Evolutionary conservation across 2,797 vertebrate genomes (phyloP).

Genomic region (Saxicola maurus): DNA sequence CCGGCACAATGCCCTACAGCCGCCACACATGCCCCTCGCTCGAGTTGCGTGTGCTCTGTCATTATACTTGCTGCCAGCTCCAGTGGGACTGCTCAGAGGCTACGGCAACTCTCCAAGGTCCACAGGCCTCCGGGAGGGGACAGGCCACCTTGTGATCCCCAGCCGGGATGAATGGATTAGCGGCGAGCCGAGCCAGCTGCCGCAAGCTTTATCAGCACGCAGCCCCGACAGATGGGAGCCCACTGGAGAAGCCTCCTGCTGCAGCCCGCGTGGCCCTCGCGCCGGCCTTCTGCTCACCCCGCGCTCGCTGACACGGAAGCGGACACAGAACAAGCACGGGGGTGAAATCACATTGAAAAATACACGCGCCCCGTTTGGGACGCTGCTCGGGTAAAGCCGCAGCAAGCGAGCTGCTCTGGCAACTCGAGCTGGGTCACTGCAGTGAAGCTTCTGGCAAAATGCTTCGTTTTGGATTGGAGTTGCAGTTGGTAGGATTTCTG

Average conservation of each 20-base stretch:
- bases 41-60: neutral
- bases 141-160: conserved; percentile 52
- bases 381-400: neutral
- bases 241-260: conserved; percentile 71
- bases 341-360: neutral
- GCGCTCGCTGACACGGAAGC: neutral
- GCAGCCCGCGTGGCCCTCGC: conserved; percentile 58
- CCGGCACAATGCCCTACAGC: neutral
- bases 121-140: conserved; percentile 25
- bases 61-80: neutral
- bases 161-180: conserved; percentile 68
- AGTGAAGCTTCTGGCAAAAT: neutral
- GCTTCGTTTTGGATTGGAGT: neutral
- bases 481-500: neutral
- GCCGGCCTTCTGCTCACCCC: conserved; percentile 51
- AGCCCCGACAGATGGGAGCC: conserved; percentile 80
- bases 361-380: accelerated
- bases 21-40: neutral
- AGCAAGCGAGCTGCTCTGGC: accelerated
- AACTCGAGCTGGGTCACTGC: neutral
- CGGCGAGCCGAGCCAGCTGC: conserved; percentile 57
- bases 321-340: neutral
- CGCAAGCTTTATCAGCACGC: conserved; percentile 66
- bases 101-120: conserved; percentile 13
- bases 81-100: neutral